phyloP scores from a whole-genome alignment of 2,797 vertebrate species.

The Amphiprion clarkii region DNA sequence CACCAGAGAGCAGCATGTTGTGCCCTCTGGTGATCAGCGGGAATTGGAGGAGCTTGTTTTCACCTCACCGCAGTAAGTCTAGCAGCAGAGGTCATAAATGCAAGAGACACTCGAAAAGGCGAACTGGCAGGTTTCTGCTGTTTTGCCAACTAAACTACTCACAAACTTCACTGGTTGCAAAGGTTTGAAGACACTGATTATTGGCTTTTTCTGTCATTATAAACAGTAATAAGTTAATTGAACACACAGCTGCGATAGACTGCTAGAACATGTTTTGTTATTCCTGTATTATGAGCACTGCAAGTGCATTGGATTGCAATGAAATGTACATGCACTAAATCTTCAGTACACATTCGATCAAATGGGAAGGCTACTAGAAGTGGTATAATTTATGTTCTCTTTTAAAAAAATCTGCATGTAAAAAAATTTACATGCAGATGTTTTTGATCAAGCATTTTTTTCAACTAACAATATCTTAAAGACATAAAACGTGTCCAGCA shows the following conservation, averaged over 20 bases:
- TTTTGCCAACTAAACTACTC: slow-evolving; percentile 47
- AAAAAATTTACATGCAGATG: no score
- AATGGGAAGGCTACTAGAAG: not conserved
- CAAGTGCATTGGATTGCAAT: not conserved
- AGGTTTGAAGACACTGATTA: no score
- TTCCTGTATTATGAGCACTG: not conserved
- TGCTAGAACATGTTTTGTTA: not conserved
- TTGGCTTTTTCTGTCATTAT: no score
- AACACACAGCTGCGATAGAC: not conserved
- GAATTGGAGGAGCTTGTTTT: slow-evolving; percentile 70
- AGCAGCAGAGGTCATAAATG: slow-evolving; percentile 70
- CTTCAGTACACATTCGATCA: not conserved
- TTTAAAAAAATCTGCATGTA: no score
- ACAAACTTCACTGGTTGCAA: slow-evolving; percentile 11
- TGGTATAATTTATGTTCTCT: not conserved
- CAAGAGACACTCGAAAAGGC: slow-evolving; percentile 46
- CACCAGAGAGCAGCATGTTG: slow-evolving; percentile 30
- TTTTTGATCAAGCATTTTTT: not conserved
- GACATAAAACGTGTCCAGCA: not conserved
- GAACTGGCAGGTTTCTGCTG: slow-evolving; percentile 42
- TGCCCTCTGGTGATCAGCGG: slow-evolving; percentile 57
- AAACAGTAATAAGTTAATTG: no score
- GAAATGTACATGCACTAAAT: slow-evolving; percentile 1
- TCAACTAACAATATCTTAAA: no score
- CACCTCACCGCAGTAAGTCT: slow-evolving; percentile 71